A percentile compares a stretch with the other conserved stretches of the same genome.
phyloP scores from a whole-genome alignment of 1,140 invertebrate species.

The Phymastichus coffea region DNA sequence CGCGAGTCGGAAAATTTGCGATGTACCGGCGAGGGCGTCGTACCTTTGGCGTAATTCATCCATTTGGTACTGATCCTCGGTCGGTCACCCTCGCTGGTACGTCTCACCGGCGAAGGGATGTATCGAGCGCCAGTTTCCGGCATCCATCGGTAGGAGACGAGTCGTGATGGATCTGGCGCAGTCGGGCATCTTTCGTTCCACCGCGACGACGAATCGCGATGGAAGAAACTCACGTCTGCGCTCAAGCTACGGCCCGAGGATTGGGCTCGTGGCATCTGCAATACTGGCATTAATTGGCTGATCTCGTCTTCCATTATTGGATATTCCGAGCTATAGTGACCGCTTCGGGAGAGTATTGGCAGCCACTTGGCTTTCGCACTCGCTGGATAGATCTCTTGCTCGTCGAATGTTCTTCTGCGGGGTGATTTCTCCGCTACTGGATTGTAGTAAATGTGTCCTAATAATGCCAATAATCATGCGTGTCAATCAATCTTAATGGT shows the following conservation, averaged over 20 bases:
- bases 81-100: conserved; percentile 25
- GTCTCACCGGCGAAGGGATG: conserved; percentile 30
- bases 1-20: conserved; percentile 27
- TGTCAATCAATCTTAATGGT: no score
- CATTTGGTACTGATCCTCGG: conserved; percentile 27
- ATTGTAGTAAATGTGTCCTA: conserved; percentile 2
- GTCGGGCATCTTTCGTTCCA: conserved; percentile 24
- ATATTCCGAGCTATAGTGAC: not conserved
- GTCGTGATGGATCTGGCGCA: not conserved
- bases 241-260: conserved; percentile 14
- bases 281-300: no score
- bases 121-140: conserved; percentile 34
- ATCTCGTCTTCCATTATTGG: not conserved
- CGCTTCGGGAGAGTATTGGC: not conserved
- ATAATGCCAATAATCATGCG: not conserved
- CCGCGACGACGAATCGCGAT: not conserved
- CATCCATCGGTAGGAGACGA: conserved; percentile 32
- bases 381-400: not conserved
- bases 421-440: not conserved
- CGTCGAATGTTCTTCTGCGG: not conserved
- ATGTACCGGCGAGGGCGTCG: conserved; percentile 30
- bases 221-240: conserved; percentile 15
- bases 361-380: not conserved
- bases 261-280: no score
- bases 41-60: conserved; percentile 38